Evolutionary conservation across 1,140 invertebrate species (phyloP).

Genomic region (Heliconius nattereri): DNA sequence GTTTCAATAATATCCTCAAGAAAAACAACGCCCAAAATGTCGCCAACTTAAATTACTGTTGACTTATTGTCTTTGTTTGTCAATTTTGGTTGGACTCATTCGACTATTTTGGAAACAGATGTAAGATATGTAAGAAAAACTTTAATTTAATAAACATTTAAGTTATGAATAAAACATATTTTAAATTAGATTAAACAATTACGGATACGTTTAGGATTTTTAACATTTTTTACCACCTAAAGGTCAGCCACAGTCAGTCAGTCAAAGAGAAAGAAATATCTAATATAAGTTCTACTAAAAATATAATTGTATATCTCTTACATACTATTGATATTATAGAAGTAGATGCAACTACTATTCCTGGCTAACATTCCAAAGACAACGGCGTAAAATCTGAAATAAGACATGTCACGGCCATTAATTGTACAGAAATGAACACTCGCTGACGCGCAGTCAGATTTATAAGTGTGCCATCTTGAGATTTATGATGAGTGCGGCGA

Average conservation of each 20-base stretch:
- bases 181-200: too few relatives aligned
- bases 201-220: too few relatives aligned
- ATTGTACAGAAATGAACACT: conserved; percentile 45
- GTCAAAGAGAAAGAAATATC: too few relatives aligned
- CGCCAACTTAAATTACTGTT: conserved; percentile 28
- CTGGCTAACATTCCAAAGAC: conserved; percentile 13
- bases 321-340: too few relatives aligned
- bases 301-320: too few relatives aligned
- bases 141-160: neutral
- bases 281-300: too few relatives aligned
- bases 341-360: neutral
- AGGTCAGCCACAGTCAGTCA: too few relatives aligned
- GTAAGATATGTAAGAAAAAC: neutral
- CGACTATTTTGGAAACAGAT: neutral
- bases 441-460: conserved; percentile 44
- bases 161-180: neutral
- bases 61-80: neutral
- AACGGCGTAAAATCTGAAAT: conserved; percentile 37
- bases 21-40: conserved; percentile 21
- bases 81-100: neutral
- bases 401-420: conserved; percentile 48
- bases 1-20: conserved; percentile 27
- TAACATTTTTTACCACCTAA: too few relatives aligned
- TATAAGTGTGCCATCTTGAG: conserved; percentile 42
- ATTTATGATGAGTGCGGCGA: conserved; percentile 36